These are phyloP conservation scores for Arctia plantaginis DNA, from an alignment of 2,888 invertebrate species.

Conservation along the genomic window DNA sequence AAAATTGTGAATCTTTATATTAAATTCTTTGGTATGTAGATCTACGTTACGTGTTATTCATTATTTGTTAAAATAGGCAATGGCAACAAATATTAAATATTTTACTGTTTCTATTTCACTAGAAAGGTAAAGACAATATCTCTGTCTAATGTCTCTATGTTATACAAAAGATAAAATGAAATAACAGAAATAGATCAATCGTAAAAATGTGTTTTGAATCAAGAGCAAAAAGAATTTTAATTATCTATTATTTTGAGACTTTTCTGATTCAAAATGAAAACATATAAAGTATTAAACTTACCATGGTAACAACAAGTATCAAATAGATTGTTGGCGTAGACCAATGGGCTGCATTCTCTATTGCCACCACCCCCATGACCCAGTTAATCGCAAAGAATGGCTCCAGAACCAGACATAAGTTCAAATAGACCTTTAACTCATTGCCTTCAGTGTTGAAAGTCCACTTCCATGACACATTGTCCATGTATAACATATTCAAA, in stretches of 20 bases:
- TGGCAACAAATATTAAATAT: too few relatives aligned
- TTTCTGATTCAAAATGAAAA: neutral
- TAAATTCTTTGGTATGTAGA: too few relatives aligned
- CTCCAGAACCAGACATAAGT: conserved; percentile 89
- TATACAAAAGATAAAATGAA: too few relatives aligned
- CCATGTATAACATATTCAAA: conserved; percentile 77
- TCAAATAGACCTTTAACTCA: conserved; percentile 87
- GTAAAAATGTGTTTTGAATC: too few relatives aligned
- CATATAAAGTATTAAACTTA: conserved; percentile 58
- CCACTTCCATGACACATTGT: conserved; percentile 82
- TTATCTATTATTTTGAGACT: neutral
- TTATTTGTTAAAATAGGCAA: too few relatives aligned
- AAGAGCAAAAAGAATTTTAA: too few relatives aligned
- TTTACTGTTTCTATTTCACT: too few relatives aligned
- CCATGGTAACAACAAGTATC: conserved; percentile 86
- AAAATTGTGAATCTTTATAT: too few relatives aligned
- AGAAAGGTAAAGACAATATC: neutral
- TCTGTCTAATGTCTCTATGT: too few relatives aligned
- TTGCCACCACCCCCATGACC: conserved; percentile 91
- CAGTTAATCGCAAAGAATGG: conserved; percentile 91
- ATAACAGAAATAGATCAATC: too few relatives aligned
- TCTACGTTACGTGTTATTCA: too few relatives aligned
- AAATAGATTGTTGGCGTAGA: conserved; percentile 87
- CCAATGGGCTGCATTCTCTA: conserved; percentile 89
- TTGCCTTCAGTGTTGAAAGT: conserved; percentile 83